Base-by-base conservation (phyloP, 2,113 vertebrate genomes). In the Accipiter cooperii region DNA sequence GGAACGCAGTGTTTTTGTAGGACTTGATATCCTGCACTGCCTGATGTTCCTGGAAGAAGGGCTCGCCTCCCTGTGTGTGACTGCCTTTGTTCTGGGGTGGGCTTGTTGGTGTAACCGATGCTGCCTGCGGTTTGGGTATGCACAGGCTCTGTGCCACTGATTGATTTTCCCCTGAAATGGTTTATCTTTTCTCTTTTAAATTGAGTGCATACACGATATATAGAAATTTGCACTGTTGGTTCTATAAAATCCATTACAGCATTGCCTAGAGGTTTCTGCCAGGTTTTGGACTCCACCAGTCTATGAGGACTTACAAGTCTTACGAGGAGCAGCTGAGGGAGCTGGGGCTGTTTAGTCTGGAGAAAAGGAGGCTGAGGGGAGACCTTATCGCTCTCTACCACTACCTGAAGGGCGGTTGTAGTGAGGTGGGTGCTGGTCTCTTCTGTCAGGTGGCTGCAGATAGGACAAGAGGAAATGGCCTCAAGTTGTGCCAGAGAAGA, bases 71-170 rank as follows among this genome's bases (percentile, higher is more conserved):
- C 75, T 54, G 70, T 0, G 0, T 40, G 77, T 1, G 7, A 9
- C 84, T 65, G 82, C 87, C 82, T 97, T 93, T 91, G 78, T 91
- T 94, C 90, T 90, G 85, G 87, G 96, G 82, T 94, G 92, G 93
- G 18, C 77, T 73, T 21, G 38, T 34, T 47, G 31, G 36, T 3
- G 0, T 31, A 28, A 76, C 42, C 0, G 0, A 34, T 8, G 15
- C 70, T 51, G 52, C 54, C 42, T 57, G 79, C 0, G 1, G 58
- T 19, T 31, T 8, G 64, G 69, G 42, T 38, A 46, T 19, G 29
- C 42, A 21, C n/a, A 26, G 77, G 64, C 85, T 90, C 57, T 1
- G 1, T 76, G 76, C 76, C 38, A 15, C 20, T 17, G 74, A 26
- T 18, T 76, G 52, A 47, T 36, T 73, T 47, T 42, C 54, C 49